phyloP scores from a whole-genome alignment of 1,140 invertebrate species.

The Idris sp. region DNA sequence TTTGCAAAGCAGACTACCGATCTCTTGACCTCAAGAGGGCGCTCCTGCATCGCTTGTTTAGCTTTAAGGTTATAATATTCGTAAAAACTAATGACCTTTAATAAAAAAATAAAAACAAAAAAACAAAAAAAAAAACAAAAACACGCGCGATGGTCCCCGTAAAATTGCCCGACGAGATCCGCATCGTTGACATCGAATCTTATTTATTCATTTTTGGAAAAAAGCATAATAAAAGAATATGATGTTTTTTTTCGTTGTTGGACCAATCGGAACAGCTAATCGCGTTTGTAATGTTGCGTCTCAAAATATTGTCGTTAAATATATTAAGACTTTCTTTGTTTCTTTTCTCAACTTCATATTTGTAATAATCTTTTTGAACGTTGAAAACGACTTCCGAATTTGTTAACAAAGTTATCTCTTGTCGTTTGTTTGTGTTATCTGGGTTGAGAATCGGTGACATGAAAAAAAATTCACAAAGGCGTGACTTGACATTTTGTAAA shows the following conservation, averaged over 20 bases:
- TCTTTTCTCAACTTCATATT: slow-evolving; percentile 44
- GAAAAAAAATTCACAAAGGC: slow-evolving; percentile 49
- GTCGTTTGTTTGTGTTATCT: slow-evolving; percentile 52
- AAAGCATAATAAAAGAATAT: slow-evolving; percentile 24
- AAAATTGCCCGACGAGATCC: slow-evolving; percentile 46
- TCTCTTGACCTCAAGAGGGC: slow-evolving; percentile 28
- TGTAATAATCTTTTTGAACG: slow-evolving; percentile 30
- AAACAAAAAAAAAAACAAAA: too few species aligned
- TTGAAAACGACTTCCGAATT: slow-evolving; percentile 42
- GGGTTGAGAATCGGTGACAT: slow-evolving; percentile 44
- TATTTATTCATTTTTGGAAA: slow-evolving; percentile 46
- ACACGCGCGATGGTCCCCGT: slow-evolving; percentile 63
- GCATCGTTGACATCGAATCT: slow-evolving; percentile 57
- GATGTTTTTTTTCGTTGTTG: slow-evolving; percentile 20
- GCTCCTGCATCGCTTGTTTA: slow-evolving; percentile 61
- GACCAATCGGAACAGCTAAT: slow-evolving; percentile 37
- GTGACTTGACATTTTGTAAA: slow-evolving; percentile 60
- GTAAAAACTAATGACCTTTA: slow-evolving; percentile 65
- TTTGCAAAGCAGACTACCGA: slow-evolving; percentile 6
- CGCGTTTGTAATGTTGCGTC: slow-evolving; percentile 44
- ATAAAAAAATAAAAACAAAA: too few species aligned
- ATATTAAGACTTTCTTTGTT: not conserved
- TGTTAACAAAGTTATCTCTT: slow-evolving; percentile 45
- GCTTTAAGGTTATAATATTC: slow-evolving; percentile 68
- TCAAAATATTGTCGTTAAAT: slow-evolving; percentile 18